Percentiles rank a stretch among this genome's conserved stretches.
Conservation (phyloP, 2,888 invertebrate genomes). For the Agonopterix subpropinquella region DNA sequence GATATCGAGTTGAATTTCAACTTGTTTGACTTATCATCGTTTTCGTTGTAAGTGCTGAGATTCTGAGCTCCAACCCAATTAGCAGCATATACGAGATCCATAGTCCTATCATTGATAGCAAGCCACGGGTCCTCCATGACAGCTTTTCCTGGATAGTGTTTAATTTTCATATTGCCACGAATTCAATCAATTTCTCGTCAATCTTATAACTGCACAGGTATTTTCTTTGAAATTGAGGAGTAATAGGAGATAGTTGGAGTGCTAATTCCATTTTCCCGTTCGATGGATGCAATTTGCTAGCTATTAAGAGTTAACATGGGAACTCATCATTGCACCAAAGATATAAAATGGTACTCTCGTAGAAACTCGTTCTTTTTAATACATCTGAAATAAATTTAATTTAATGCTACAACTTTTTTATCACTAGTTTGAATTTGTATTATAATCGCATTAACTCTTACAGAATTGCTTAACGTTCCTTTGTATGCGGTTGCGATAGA, state of each 20-base stretch:
- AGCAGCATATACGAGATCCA: conserved; percentile 88
- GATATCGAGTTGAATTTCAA: conserved; percentile 65
- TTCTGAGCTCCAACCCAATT: conserved; percentile 87
- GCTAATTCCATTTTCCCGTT: conserved; percentile 36
- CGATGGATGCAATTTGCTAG: conserved; percentile 2
- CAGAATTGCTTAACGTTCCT: conserved; percentile 7
- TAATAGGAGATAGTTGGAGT: conserved; percentile 11
- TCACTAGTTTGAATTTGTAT: conserved; percentile 1
- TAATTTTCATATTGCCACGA: conserved; percentile 82
- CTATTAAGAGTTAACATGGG: not conserved
- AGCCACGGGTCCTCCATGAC: conserved; percentile 85
- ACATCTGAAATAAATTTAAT: conserved; percentile 1
- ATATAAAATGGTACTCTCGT: too few relatives aligned
- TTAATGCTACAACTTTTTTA: conserved; percentile 4
- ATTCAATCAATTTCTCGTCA: conserved; percentile 14
- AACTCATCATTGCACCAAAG: not conserved
- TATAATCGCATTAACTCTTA: not conserved
- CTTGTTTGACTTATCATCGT: conserved; percentile 42
- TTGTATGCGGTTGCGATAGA: conserved; percentile 8
- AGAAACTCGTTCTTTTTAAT: not conserved
- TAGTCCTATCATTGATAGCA: conserved; percentile 79
- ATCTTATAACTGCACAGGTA: conserved; percentile 14
- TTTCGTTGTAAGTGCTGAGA: conserved; percentile 60
- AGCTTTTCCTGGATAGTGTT: conserved; percentile 89
- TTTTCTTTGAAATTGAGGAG: conserved; percentile 12